Evolutionary conservation across 2,888 invertebrate genomes (phyloP).

Genomic region (Palloptera scutellata): DNA sequence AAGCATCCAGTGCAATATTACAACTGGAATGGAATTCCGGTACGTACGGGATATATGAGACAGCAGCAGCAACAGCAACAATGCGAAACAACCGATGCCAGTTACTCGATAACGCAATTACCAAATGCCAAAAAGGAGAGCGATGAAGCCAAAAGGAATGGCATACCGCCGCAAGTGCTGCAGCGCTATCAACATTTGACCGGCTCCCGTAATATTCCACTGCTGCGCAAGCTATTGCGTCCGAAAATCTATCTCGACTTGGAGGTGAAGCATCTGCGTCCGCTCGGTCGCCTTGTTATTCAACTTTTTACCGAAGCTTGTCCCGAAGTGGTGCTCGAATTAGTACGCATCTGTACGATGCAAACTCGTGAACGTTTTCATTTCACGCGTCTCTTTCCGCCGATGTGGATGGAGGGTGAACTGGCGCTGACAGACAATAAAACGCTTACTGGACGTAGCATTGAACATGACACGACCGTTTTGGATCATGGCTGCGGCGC

Average conservation of each 20-base stretch:
- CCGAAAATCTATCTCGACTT: constrained; percentile 57
- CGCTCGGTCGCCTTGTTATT: constrained; percentile 51
- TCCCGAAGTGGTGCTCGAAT: constrained; percentile 55
- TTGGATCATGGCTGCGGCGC: constrained; percentile 55
- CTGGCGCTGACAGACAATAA: constrained; percentile 44
- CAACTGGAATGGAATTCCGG: not conserved
- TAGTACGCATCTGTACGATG: constrained; percentile 51
- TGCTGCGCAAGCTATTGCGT: constrained; percentile 51
- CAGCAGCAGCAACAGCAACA: not conserved
- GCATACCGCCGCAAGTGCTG: constrained; percentile 50
- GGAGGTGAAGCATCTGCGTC: constrained; percentile 41
- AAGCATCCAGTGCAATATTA: too few species aligned
- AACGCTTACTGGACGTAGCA: constrained; percentile 40
- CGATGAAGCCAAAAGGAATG: constrained; percentile 16
- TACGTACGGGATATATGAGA: not conserved
- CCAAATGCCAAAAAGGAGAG: not conserved
- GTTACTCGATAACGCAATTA: not conserved
- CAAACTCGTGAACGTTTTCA: constrained; percentile 36
- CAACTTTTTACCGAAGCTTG: constrained; percentile 59
- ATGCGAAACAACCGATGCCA: not conserved
- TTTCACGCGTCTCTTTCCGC: constrained; percentile 50
- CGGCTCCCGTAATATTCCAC: constrained; percentile 41
- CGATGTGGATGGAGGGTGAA: constrained; percentile 57
- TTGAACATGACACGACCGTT: constrained; percentile 54
- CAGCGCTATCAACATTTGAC: constrained; percentile 51